phyloP scores from a whole-genome alignment of 1,140 invertebrate species.

The Lethrus apterus region DNA sequence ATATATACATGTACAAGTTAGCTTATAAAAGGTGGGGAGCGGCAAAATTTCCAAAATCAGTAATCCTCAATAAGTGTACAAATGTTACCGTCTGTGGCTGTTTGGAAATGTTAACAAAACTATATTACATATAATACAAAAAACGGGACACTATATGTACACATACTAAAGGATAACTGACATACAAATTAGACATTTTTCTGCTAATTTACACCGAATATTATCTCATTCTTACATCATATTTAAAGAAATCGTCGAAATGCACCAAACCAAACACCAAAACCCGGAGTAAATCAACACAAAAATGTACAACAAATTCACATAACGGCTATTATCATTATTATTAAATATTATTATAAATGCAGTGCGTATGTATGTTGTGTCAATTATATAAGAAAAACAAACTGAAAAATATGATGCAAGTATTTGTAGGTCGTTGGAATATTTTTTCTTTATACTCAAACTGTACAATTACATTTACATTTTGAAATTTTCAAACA shows the following conservation, averaged over 20 bases:
- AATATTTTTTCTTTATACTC: no score
- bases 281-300: no score
- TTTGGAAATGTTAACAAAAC: constrained; percentile 39
- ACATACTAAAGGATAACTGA: constrained; percentile 33
- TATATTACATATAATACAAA: constrained; percentile 43
- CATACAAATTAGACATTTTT: constrained; percentile 13
- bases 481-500: constrained; percentile 16
- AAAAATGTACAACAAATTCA: no score
- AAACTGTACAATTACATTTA: constrained; percentile 16
- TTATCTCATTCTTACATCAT: no score
- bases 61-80: constrained; percentile 29
- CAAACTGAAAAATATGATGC: no score
- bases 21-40: no score
- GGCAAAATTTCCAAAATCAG: constrained; percentile 12
- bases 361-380: constrained; percentile 10
- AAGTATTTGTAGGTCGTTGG: no score
- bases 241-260: no score
- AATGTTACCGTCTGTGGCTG: constrained; percentile 25
- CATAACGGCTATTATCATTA: constrained; percentile 10
- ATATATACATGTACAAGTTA: no score
- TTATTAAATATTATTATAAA: no score
- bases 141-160: constrained; percentile 33
- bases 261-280: no score
- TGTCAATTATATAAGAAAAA: constrained; percentile 8
- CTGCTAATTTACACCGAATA: no score